A percentile compares a stretch with the other conserved stretches of the same genome.
phyloP scores from a whole-genome alignment of 1,140 invertebrate species.

The Uloborus diversus region DNA sequence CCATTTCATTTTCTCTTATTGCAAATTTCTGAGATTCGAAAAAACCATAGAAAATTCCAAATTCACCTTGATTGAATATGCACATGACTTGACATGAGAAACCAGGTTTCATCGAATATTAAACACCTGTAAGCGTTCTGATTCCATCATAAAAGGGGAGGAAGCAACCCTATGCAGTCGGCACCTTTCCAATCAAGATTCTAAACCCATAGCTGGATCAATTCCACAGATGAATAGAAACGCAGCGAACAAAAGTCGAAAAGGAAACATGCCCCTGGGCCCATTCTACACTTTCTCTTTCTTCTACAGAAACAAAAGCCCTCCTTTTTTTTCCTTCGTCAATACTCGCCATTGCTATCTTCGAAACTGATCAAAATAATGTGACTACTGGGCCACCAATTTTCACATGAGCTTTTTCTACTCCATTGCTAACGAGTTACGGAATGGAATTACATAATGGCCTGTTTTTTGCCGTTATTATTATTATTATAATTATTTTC shows the following conservation, averaged over 20 bases:
- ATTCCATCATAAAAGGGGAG: too few relatives aligned
- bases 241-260: slow-evolving; percentile 13
- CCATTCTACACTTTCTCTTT: slow-evolving; percentile 10
- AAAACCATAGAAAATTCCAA: too few relatives aligned
- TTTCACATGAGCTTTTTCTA: slow-evolving; percentile 29
- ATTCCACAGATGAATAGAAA: slow-evolving; percentile 32
- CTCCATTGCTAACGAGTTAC: not conserved
- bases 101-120: too few relatives aligned
- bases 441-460: not conserved
- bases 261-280: not conserved
- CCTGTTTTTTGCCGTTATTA: not conserved
- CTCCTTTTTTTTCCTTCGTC: not conserved
- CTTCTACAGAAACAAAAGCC: slow-evolving; percentile 33
- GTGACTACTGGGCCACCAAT: slow-evolving; percentile 32
- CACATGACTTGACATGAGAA: too few relatives aligned
- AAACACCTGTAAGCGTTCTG: too few relatives aligned
- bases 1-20: too few relatives aligned
- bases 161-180: not conserved
- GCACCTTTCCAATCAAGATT: slow-evolving; percentile 30
- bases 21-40: too few relatives aligned
- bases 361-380: slow-evolving; percentile 37
- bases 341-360: slow-evolving; percentile 11
- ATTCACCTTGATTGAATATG: too few relatives aligned
- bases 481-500: slow-evolving; percentile 10
- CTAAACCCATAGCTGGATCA: slow-evolving; percentile 24